A percentile compares a stretch with the other conserved stretches of the same genome.
phyloP scores from a whole-genome alignment of 2,113 vertebrate genomes.

The Arizona elegans region DNA sequence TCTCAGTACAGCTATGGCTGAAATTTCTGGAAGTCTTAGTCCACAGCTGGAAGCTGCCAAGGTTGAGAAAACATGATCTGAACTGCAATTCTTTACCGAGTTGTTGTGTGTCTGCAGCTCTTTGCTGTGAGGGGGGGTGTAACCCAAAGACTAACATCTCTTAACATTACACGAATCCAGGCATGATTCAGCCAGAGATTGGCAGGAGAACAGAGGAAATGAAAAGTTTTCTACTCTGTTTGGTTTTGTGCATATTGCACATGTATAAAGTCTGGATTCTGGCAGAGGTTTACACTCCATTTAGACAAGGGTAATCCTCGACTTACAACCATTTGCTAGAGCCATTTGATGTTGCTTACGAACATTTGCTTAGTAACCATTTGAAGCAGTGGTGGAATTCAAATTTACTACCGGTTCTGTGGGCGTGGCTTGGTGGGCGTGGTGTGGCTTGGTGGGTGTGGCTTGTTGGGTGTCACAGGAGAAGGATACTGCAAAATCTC shows the following conservation, averaged over 20 bases:
- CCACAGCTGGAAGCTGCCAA: neutral
- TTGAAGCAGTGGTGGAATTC: too few species aligned
- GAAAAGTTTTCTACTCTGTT: too few species aligned
- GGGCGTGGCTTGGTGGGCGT: too few species aligned
- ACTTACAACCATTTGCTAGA: too few species aligned
- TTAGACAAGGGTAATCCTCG: neutral
- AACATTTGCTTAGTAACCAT: too few species aligned
- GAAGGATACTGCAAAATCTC: too few species aligned
- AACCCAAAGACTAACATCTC: neutral
- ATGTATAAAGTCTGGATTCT: neutral
- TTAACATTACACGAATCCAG: neutral
- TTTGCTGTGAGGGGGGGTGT: neutral
- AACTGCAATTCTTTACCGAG: neutral
- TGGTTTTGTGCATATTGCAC: neutral
- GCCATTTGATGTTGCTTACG: too few species aligned
- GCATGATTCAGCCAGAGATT: neutral
- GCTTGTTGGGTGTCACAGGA: too few species aligned
- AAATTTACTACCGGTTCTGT: too few species aligned
- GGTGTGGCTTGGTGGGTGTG: too few species aligned
- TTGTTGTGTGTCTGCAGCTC: neutral
- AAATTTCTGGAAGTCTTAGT: neutral
- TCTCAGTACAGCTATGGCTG: neutral
- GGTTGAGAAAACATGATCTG: neutral
- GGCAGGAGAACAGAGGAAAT: neutral
- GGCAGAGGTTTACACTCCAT: neutral